Base-by-base conservation (phyloP, 2,888 invertebrate species). In the Phymatocera aterrima region DNA sequence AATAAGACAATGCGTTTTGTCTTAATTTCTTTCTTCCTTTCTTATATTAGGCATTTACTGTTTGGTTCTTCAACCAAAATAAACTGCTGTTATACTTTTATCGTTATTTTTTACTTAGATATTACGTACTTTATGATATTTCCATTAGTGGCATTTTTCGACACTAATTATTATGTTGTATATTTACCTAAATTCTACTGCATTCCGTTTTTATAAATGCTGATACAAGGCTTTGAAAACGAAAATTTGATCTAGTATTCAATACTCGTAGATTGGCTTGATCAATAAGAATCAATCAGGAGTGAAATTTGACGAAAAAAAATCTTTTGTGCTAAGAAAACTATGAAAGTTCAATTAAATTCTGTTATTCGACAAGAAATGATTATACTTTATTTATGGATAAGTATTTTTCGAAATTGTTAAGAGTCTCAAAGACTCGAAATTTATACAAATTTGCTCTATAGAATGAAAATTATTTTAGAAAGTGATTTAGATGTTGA, bases 1-100 rank as follows among this genome's bases (percentile, higher is more conserved):
- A 81, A 88, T 90, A 85, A 87, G 84, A 80, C 88, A 89, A 77
- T 90, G 90, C 83, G 83, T 82, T 79, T 77, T 89, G 68, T 88
- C 86, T 77, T 88, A 83, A 87, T 51, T 37, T 12, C 12, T 51
- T 34, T 3, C n/a, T n/a, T n/a, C n/a, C n/a, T n/a, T n/a, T n/a
- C n/a, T n/a, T n/a, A n/a, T n/a, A n/a, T n/a, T n/a, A n/a, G n/a
- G 34, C 15, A 12, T 51, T 18, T 51, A 4, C 18, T 72, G n/a
- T 28, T 37, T 37, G 37, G 18, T 34, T 18, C 8, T 64, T 61
- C 18, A 43, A 4, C 43, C n/a, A 43, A 68, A 46, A 28, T 28
- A 68, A 40, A 24, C 21, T 28, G 43, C 24, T 60, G 31, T 28
- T 48, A 34, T 72, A 51, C 21, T 72, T 31, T 51, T 21, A 72